Conservation (phyloP, 2,113 vertebrate genomes). For the Nesogale talazaci region DNA sequence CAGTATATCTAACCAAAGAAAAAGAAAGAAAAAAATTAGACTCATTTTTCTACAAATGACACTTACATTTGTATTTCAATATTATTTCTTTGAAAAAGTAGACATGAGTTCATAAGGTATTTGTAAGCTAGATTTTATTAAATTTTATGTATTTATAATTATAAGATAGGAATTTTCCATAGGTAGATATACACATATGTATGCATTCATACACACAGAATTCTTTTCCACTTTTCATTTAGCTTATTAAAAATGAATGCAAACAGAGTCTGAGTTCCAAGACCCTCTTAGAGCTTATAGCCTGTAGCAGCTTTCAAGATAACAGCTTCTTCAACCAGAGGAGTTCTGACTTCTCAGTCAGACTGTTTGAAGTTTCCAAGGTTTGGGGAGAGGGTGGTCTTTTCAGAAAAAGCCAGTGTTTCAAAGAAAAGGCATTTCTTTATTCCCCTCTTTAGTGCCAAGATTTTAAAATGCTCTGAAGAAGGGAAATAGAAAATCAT, state of each 20-base stretch:
- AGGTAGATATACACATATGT: slow-evolving; percentile 4
- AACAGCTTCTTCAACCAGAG: slow-evolving; percentile 77
- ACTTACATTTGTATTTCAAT: slow-evolving; percentile 42
- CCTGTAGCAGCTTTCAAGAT: slow-evolving; percentile 78
- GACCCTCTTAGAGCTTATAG: slow-evolving; percentile 76
- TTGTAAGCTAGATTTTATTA: slow-evolving; percentile 31
- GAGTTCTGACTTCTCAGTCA: slow-evolving; percentile 77
- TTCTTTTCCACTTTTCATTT: slow-evolving; percentile 66
- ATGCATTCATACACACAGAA: slow-evolving; percentile 34
- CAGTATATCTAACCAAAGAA: slow-evolving; percentile 52
- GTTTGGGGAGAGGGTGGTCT: slow-evolving; percentile 77
- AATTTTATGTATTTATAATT: slow-evolving; percentile 34
- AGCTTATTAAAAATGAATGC: slow-evolving; percentile 67
- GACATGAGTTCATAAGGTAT: neutral
- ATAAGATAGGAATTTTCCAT: slow-evolving; percentile 25
- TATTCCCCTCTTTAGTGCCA: slow-evolving; percentile 74
- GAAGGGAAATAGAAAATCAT: slow-evolving; percentile 36
- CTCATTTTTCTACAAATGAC: slow-evolving; percentile 46
- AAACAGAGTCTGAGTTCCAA: slow-evolving; percentile 65
- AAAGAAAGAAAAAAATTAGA: neutral
- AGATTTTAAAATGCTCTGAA: slow-evolving; percentile 78
- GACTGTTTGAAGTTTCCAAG: slow-evolving; percentile 78
- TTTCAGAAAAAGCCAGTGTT: slow-evolving; percentile 68
- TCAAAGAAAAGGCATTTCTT: slow-evolving; percentile 76
- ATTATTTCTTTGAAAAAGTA: slow-evolving; percentile 40